Evolutionary conservation across 1,140 invertebrate genomes (phyloP).

Genomic region (Tetramorium parvispinum): DNA sequence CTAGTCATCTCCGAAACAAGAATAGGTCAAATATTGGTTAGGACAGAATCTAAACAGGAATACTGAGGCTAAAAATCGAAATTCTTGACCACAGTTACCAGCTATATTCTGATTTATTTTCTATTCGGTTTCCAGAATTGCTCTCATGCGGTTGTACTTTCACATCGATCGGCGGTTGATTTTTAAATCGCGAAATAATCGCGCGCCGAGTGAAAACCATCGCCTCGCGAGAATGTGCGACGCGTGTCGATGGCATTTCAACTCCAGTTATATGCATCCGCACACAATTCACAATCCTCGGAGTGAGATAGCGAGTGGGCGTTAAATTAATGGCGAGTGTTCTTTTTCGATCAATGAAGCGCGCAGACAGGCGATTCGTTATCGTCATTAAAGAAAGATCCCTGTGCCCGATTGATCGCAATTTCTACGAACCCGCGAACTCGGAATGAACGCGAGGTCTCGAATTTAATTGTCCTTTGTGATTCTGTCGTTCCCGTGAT

Average conservation of each 20-base stretch:
- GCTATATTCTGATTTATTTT: not conserved
- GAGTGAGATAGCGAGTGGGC: slow-evolving; percentile 37
- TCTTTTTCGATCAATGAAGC: slow-evolving; percentile 39
- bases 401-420: not conserved
- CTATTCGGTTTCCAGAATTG: not conserved
- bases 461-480: not conserved
- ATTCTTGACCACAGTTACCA: not conserved
- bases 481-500: not conserved
- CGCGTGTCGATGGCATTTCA: slow-evolving; percentile 38
- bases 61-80: not conserved
- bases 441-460: not conserved
- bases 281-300: slow-evolving; percentile 30
- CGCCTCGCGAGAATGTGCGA: slow-evolving; percentile 4
- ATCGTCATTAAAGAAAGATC: slow-evolving; percentile 31
- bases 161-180: slow-evolving; percentile 5
- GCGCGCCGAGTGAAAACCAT: slow-evolving; percentile 16
- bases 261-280: slow-evolving; percentile 24
- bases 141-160: not conserved
- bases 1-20: not conserved
- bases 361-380: slow-evolving; percentile 14
- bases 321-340: slow-evolving; percentile 51
- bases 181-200: slow-evolving; percentile 21
- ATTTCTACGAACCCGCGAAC: not conserved
- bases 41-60: not conserved
- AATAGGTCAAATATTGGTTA: not conserved